Conservation (phyloP, 2,888 invertebrate genomes). For the Microchrysa polita region DNA sequence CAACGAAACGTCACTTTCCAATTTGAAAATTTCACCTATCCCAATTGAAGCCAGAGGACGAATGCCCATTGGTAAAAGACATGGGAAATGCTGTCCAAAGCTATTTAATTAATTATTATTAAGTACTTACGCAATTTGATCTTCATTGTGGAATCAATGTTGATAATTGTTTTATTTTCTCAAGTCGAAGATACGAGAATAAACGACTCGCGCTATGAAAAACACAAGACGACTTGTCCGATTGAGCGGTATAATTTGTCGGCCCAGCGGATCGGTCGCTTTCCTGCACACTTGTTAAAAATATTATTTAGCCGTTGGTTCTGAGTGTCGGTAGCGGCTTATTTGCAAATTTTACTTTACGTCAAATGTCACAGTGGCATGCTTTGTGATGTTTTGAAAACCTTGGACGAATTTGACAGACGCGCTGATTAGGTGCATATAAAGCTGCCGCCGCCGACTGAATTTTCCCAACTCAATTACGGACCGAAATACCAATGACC, state of each 20-base stretch:
- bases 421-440: slow-evolving; percentile 1
- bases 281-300: background rate
- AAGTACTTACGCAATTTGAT: slow-evolving; percentile 45
- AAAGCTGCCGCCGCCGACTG: slow-evolving; percentile 20
- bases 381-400: slow-evolving; percentile 37
- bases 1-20: slow-evolving; percentile 19
- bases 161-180: slow-evolving; percentile 2
- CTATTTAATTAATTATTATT: too few relatives aligned
- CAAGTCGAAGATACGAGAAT: background rate
- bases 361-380: slow-evolving; percentile 46
- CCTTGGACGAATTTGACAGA: slow-evolving; percentile 25
- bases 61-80: background rate
- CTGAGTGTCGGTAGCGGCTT: background rate
- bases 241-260: background rate
- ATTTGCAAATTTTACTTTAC: slow-evolving; percentile 21
- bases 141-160: slow-evolving; percentile 36
- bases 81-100: background rate
- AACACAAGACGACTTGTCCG: background rate
- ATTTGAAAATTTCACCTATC: slow-evolving; percentile 18
- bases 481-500: too few relatives aligned
- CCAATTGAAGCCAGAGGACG: background rate
- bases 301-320: slow-evolving; percentile 6
- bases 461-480: slow-evolving; percentile 1
- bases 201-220: background rate
- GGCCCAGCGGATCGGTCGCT: background rate